These are phyloP conservation scores for Chlorops oryzae DNA, from an alignment of 1,140 invertebrate species.

Conservation along the genomic window DNA sequence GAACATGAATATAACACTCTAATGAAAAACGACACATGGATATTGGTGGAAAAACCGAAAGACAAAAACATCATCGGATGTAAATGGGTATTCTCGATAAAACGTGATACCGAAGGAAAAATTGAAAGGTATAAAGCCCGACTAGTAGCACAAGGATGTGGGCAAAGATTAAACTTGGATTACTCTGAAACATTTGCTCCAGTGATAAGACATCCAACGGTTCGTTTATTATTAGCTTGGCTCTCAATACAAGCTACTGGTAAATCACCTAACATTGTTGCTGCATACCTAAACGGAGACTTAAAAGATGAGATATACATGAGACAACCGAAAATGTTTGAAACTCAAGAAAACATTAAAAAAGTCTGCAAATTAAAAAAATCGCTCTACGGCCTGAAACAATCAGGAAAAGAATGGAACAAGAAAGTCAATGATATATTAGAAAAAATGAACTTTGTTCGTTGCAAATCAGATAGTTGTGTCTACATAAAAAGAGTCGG, in stretches of 20 bases:
- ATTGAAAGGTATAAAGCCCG: slow-evolving; percentile 42
- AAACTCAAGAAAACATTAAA: slow-evolving; percentile 16
- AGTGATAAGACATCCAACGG: slow-evolving; percentile 33
- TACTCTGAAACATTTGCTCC: slow-evolving; percentile 45
- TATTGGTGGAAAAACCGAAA: slow-evolving; percentile 21
- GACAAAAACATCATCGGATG: slow-evolving; percentile 22
- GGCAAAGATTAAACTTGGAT: slow-evolving; percentile 36
- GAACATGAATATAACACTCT: slow-evolving; percentile 27
- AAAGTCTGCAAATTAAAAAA: slow-evolving; percentile 31
- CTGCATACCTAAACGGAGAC: slow-evolving; percentile 48
- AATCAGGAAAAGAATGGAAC: slow-evolving; percentile 35
- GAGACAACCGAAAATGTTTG: slow-evolving; percentile 38
- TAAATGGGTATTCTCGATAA: slow-evolving; percentile 42
- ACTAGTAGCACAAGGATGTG: slow-evolving; percentile 43
- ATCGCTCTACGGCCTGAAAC: slow-evolving; percentile 40
- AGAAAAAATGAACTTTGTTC: slow-evolving; percentile 13
- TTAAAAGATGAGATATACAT: slow-evolving; percentile 48
- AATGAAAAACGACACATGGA: slow-evolving; percentile 30
- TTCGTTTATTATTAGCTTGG: slow-evolving; percentile 45
- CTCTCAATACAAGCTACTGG: slow-evolving; percentile 29
- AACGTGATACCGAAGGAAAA: slow-evolving; percentile 22
- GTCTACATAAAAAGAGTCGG: slow-evolving; percentile 2
- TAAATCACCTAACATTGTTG: slow-evolving; percentile 43
- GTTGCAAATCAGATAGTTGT: slow-evolving; percentile 18
- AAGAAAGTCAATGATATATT: slow-evolving; percentile 15